phyloP scores from a whole-genome alignment of 35 echinoderm and acorn worm species.

The Apostichopus parvimensis region DNA sequence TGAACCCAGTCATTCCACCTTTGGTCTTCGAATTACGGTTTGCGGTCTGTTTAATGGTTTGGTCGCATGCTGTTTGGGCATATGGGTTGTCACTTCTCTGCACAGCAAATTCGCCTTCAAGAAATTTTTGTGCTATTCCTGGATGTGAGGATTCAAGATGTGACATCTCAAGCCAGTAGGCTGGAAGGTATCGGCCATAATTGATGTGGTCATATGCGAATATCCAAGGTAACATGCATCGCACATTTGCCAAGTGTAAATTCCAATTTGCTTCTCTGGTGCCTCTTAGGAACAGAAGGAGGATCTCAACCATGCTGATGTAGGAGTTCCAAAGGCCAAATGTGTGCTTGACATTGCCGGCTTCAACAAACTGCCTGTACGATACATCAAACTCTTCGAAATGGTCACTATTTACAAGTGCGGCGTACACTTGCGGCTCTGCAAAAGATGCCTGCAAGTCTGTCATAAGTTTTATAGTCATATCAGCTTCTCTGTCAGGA shows the following conservation, averaged over 20 bases:
- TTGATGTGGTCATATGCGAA: conserved; percentile 28
- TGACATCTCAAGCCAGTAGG: conserved; percentile 28
- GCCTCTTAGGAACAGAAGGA: background rate
- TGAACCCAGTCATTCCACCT: no score
- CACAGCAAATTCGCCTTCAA: no score
- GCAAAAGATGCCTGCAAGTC: background rate
- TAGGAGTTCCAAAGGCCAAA: conserved; percentile 24
- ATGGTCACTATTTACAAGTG: no score
- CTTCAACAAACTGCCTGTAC: background rate
- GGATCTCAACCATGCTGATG: conserved; percentile 18
- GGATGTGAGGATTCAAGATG: no score
- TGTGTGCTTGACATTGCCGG: background rate
- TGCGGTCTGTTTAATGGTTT: no score
- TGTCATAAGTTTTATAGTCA: conserved; percentile 37
- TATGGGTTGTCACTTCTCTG: no score
- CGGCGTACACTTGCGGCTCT: no score
- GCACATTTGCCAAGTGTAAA: conserved; percentile 63
- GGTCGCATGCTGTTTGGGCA: no score
- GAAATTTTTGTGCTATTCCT: no score
- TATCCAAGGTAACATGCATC: conserved; percentile 26
- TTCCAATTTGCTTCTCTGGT: conserved; percentile 63
- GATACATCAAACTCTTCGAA: background rate
- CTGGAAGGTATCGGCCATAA: conserved; percentile 6
- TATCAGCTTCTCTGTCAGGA: no score
- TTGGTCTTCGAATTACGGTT: no score